A percentile compares a stretch with the other conserved stretches of the same genome.
Conservation (phyloP, 2,888 invertebrate genomes). For the Eupsilia transversa region DNA sequence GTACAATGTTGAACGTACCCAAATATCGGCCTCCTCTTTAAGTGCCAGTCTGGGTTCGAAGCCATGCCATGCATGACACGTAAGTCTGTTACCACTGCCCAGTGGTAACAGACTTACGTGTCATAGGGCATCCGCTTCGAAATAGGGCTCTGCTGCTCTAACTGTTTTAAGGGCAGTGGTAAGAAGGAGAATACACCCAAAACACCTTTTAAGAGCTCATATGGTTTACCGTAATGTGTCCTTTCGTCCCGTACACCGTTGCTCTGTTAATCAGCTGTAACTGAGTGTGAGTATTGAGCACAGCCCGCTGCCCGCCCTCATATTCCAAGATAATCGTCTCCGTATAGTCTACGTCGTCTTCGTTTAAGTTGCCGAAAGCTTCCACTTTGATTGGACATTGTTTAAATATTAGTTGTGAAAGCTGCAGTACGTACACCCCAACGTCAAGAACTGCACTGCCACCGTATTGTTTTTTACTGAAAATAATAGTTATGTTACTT, state of each 20-base stretch:
- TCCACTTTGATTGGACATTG: conserved; percentile 92
- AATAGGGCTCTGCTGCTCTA: too few species aligned
- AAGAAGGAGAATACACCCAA: background rate
- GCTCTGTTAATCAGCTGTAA: conserved; percentile 91
- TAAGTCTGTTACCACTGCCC: too few species aligned
- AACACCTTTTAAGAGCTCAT: background rate
- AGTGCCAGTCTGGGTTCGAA: too few species aligned
- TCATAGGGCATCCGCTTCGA: too few species aligned
- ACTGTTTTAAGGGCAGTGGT: background rate
- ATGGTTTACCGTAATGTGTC: conserved; percentile 89
- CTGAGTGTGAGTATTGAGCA: conserved; percentile 88
- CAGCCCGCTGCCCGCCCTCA: conserved; percentile 91
- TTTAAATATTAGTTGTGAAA: conserved; percentile 93
- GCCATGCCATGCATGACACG: too few species aligned
- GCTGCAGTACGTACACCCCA: conserved; percentile 94
- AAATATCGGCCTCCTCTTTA: background rate
- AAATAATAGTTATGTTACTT: conserved; percentile 47
- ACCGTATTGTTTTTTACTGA: conserved; percentile 92
- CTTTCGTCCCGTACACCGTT: conserved; percentile 92
- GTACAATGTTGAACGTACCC: background rate
- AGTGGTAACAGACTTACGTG: too few species aligned
- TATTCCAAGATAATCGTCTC: conserved; percentile 92
- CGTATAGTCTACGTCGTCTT: conserved; percentile 93
- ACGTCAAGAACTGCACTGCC: conserved; percentile 95
- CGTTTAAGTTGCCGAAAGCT: conserved; percentile 93